Base-by-base conservation (phyloP, 2,113 vertebrate genomes). In the Sebastes fasciatus region DNA sequence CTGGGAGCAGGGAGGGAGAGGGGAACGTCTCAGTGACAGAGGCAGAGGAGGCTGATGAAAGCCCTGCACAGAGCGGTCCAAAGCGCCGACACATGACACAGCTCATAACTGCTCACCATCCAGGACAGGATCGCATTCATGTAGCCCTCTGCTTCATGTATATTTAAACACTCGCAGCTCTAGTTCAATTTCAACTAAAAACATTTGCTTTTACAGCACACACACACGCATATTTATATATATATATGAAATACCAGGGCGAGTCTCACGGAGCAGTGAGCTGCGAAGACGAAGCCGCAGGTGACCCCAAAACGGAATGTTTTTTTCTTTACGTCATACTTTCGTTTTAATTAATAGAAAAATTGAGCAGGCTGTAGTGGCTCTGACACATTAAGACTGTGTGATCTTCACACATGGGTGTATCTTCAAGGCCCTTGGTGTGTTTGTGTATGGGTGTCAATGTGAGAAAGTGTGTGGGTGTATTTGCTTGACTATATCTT, bases 401-500 rank as follows among this genome's bases (percentile, higher is more conserved):
- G 86, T 83, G 91, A 93, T 93, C 90, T 89, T 86, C 90, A 82
- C 92, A 94, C 93, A 89, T 84, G 92, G 74, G 86, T 82, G 91
- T 83, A 90, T 91, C 90, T 93, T 91, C 89, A 88, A 94, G 91
- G 92, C 92, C 92, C 86, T 90, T 54, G 80, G 83, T 90, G 82
- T 93, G 88, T 92, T 92, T 94, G 91, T 79, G 91, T 87, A 93
- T 80, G 86, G 88, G 88, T 90, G 88, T 90, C 88, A 86, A 88
- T 88, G 94, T 90, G 92, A 86, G 92, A 94, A 94, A 88, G 88
- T 1, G 90, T 23, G 94, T 93, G 89, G 94, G 92, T 70, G 92
- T 93, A 88, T 93, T 94, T 93, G 91, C 92, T 89, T 90, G 91
- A 93, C 89, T 93, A 85, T 88, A 93, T 94, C 90, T 94, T 91